Conservation (phyloP, 2,797 vertebrate genomes). For the Rachycentron canadum region DNA sequence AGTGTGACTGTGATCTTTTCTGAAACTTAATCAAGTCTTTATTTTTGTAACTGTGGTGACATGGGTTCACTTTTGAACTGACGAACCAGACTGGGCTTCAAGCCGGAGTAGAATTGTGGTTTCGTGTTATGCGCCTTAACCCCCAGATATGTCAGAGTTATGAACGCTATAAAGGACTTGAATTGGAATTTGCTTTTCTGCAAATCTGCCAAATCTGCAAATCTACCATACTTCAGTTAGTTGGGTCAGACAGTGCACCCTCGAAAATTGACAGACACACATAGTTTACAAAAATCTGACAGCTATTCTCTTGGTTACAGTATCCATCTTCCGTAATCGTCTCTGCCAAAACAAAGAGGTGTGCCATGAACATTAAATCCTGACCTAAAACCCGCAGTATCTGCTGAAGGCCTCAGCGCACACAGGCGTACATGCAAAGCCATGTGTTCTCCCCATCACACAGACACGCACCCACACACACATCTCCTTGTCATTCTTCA, state of each 20-base stretch:
- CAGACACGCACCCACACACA: slow-evolving; percentile 11
- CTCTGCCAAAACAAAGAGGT: slow-evolving; percentile 51
- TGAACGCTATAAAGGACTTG: too few relatives aligned
- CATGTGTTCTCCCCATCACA: neutral
- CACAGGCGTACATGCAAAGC: neutral
- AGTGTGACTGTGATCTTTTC: neutral
- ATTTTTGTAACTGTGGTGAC: neutral
- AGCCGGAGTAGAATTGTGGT: neutral
- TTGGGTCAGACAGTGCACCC: neutral
- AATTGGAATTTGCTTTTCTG: too few relatives aligned
- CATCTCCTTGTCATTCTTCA: slow-evolving; percentile 25
- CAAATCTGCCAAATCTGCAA: too few relatives aligned
- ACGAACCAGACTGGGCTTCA: too few relatives aligned
- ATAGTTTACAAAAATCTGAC: neutral
- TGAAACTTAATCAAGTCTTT: neutral
- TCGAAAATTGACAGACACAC: neutral
- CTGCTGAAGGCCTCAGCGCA: slow-evolving; percentile 17
- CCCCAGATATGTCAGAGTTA: neutral
- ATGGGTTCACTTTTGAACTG: neutral
- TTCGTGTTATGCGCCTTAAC: neutral
- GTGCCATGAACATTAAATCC: slow-evolving; percentile 18
- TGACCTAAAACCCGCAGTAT: slow-evolving; percentile 1
- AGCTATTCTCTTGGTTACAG: neutral
- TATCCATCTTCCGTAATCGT: slow-evolving; percentile 13
- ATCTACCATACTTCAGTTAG: neutral